phyloP scores from a whole-genome alignment of 37 sponge, comb jelly and placozoan species.

The Halisarca cf. caerulea region DNA sequence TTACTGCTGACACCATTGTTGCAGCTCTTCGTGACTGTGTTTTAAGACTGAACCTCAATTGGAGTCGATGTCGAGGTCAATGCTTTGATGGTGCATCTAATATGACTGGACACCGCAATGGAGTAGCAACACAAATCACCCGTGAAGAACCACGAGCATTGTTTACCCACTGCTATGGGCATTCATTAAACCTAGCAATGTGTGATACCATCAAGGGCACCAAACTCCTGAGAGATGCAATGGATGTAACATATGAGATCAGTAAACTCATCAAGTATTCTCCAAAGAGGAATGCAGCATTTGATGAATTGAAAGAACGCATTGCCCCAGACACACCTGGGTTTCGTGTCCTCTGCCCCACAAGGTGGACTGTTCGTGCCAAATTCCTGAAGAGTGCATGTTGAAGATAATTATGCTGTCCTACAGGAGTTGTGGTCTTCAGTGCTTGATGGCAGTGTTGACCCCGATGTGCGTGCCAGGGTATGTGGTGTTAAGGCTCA shows the following conservation, averaged over 20 bases:
- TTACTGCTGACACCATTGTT: background rate
- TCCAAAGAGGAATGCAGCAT: background rate
- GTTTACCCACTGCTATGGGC: constrained; percentile 31
- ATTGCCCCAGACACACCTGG: background rate
- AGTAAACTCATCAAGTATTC: constrained; percentile 38
- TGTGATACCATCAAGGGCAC: background rate
- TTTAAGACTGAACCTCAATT: background rate
- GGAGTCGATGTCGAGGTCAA: constrained; percentile 25
- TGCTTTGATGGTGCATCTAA: constrained; percentile 42
- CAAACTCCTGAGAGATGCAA: background rate
- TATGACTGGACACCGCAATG: constrained; percentile 37
- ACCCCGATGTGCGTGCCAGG: constrained; percentile 4
- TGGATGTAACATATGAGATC: constrained; percentile 33
- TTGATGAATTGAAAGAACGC: background rate
- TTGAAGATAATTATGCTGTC: too few species aligned
- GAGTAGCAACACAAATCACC: constrained; percentile 9
- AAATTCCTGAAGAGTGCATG: background rate
- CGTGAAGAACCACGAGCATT: constrained; percentile 24
- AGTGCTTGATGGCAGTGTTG: background rate
- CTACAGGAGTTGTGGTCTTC: background rate
- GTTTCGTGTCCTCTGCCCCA: background rate
- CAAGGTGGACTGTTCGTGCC: constrained; percentile 6
- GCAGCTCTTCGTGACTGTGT: constrained; percentile 4
- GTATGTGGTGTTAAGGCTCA: constrained; percentile 2
- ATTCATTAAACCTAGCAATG: constrained; percentile 27